Evolutionary conservation across 2,113 vertebrate genomes (phyloP).

Genomic region (Ictalurus punctatus): DNA sequence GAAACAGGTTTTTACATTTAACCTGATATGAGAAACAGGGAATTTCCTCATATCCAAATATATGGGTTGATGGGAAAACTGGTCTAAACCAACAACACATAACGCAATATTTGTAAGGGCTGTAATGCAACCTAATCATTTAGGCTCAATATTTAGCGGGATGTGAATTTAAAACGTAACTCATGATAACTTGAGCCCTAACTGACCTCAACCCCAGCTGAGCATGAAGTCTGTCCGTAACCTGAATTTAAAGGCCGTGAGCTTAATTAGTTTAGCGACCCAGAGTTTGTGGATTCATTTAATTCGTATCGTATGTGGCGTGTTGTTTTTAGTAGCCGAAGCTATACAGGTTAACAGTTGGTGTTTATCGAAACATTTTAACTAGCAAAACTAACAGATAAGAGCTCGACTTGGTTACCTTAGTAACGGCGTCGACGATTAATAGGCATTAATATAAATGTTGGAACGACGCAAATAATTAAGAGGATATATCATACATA

Average conservation of each 20-base stretch:
- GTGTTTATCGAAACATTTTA: background rate
- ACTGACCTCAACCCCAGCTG: too few relatives aligned
- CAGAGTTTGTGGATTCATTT: background rate
- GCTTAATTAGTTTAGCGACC: background rate
- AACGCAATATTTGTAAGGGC: fast-evolving
- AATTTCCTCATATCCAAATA: background rate
- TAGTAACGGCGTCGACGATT: background rate
- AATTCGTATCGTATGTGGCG: background rate
- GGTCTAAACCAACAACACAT: background rate
- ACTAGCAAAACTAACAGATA: background rate
- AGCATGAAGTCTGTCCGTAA: background rate
- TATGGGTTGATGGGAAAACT: background rate
- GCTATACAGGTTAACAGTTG: background rate
- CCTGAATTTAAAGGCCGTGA: background rate
- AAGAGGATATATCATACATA: background rate
- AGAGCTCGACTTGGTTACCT: background rate
- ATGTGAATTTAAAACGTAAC: background rate
- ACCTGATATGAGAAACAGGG: background rate
- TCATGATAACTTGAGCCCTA: background rate
- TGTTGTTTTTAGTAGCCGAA: background rate
- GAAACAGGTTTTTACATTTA: too few relatives aligned
- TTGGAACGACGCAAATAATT: too few relatives aligned
- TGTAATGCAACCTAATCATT: background rate
- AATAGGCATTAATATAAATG: background rate
- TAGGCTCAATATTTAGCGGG: background rate